Evolutionary conservation across 2,888 invertebrate genomes (phyloP).

Genomic region (Xanthia icteritia): DNA sequence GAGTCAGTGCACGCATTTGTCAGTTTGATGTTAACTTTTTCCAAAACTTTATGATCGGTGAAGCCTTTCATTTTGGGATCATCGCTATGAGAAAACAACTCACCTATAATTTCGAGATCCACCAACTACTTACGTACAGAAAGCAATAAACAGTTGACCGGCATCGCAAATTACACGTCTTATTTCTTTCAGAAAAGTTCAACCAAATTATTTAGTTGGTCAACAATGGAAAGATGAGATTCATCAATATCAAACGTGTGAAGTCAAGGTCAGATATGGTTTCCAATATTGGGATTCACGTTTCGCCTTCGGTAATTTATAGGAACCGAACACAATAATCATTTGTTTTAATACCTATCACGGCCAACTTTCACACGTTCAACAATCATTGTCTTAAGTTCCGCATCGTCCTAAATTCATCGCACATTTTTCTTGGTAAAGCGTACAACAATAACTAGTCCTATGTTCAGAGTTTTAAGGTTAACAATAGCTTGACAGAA

Average conservation of each 20-base stretch:
- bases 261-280: constrained; percentile 35
- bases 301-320: constrained; percentile 33
- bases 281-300: constrained; percentile 29
- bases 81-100: not conserved
- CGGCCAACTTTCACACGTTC: constrained; percentile 70
- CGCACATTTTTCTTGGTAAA: constrained; percentile 26
- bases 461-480: constrained; percentile 6
- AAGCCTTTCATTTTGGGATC: not conserved
- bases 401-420: constrained; percentile 47
- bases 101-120: not conserved
- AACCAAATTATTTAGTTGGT: not conserved
- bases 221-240: constrained; percentile 20
- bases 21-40: too few species aligned
- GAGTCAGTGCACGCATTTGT: too few species aligned
- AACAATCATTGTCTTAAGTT: constrained; percentile 58
- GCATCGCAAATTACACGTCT: not conserved
- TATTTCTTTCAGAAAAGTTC: not conserved
- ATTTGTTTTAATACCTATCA: constrained; percentile 61
- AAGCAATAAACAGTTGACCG: constrained; percentile 11
- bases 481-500: constrained; percentile 34
- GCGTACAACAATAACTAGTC: not conserved
- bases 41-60: not conserved
- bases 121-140: constrained; percentile 2
- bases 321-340: constrained; percentile 45
- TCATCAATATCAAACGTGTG: constrained; percentile 31